These are phyloP conservation scores for Phrynosoma blainvillii DNA, from an alignment of 2,113 vertebrate species.

Conservation along the genomic window DNA sequence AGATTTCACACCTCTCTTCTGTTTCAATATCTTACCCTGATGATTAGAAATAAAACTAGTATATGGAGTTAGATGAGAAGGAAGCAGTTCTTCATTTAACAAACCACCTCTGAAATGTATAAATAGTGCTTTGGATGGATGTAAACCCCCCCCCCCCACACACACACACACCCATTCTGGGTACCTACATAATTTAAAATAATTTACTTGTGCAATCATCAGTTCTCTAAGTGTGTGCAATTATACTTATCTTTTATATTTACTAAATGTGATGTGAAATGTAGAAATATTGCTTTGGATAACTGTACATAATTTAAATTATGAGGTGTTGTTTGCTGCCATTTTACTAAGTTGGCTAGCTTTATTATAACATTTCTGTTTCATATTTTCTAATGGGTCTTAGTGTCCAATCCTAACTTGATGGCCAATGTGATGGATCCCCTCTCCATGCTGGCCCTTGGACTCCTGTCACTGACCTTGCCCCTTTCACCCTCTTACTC, in stretches of 20 bases:
- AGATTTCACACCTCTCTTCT: too few species aligned
- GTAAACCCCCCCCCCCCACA: too few species aligned
- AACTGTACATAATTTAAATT: slow-evolving; percentile 68
- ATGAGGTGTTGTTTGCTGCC: slow-evolving; percentile 50
- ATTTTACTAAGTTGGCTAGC: slow-evolving; percentile 18
- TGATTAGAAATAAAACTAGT: too few species aligned
- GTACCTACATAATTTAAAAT: neutral
- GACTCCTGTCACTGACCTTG: too few species aligned
- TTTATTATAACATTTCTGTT: neutral
- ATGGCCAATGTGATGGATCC: too few species aligned
- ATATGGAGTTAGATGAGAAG: neutral
- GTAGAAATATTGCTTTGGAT: slow-evolving; percentile 53
- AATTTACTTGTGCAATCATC: neutral
- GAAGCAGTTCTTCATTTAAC: neutral
- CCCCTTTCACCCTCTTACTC: too few species aligned
- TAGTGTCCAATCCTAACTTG: too few species aligned
- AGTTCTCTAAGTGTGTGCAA: neutral
- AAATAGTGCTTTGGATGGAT: neutral
- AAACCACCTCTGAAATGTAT: neutral
- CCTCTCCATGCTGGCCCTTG: too few species aligned
- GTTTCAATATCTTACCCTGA: too few species aligned
- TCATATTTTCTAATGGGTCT: neutral
- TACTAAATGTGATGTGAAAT: slow-evolving; percentile 15
- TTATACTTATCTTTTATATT: slow-evolving; percentile 42
- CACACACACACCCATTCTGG: neutral